Conservation (phyloP, 2,797 vertebrate species). For the Chelidonichthys spinosus region DNA sequence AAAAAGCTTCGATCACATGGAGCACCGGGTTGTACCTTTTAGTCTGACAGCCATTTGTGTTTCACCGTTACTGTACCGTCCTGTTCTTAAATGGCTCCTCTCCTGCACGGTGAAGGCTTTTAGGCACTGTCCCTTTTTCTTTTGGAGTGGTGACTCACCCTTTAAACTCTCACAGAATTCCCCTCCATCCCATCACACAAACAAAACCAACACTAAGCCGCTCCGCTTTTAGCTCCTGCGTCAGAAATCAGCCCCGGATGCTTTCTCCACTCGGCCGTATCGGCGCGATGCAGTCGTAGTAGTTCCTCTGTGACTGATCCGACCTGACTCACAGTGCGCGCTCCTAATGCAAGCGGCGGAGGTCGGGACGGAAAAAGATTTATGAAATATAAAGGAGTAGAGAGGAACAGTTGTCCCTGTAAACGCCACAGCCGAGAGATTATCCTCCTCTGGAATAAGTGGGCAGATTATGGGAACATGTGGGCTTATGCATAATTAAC, state of each 20-base stretch:
- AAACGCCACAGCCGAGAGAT: slow-evolving; percentile 71
- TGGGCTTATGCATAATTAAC: slow-evolving; percentile 84
- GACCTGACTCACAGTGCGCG: slow-evolving; percentile 66
- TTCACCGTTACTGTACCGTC: slow-evolving; percentile 43
- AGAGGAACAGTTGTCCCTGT: slow-evolving; percentile 77
- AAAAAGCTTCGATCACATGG: slow-evolving; percentile 52
- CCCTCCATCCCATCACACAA: slow-evolving; percentile 64
- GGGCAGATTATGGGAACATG: slow-evolving; percentile 85
- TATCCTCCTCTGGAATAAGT: slow-evolving; percentile 78
- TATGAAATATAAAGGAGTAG: slow-evolving; percentile 84
- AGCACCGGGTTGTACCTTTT: slow-evolving; percentile 45
- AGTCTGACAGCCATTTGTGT: slow-evolving; percentile 34
- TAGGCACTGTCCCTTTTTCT: slow-evolving; percentile 50
- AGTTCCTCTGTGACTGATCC: slow-evolving; percentile 75
- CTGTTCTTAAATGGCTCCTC: slow-evolving; percentile 39
- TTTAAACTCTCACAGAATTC: slow-evolving; percentile 64
- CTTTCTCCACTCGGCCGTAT: slow-evolving; percentile 40
- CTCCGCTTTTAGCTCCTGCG: slow-evolving; percentile 73
- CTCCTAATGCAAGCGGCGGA: slow-evolving; percentile 68
- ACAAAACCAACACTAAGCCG: slow-evolving; percentile 65
- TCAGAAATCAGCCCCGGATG: slow-evolving; percentile 57
- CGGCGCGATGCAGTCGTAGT: slow-evolving; percentile 31
- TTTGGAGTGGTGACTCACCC: slow-evolving; percentile 62
- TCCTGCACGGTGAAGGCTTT: slow-evolving; percentile 50
- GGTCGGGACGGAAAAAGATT: slow-evolving; percentile 68